phyloP scores from a whole-genome alignment of 2,113 vertebrate genomes.

The Labeo catla region DNA sequence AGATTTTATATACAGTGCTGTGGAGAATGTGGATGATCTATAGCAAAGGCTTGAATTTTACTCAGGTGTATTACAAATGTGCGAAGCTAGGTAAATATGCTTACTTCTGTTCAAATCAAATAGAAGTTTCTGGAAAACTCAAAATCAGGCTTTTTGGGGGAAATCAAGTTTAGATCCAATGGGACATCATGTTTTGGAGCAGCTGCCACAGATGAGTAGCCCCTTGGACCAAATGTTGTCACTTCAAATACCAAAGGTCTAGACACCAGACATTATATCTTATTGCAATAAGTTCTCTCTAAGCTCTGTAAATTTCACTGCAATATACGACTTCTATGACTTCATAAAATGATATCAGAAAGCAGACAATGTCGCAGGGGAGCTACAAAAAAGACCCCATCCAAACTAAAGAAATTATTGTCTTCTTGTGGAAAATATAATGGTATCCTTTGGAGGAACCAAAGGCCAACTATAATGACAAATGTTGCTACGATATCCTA shows the following conservation, averaged over 20 bases:
- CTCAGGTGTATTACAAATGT: neutral
- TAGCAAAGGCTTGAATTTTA: neutral
- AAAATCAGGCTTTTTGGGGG: neutral
- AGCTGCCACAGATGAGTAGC: constrained; percentile 23
- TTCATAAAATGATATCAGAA: constrained; percentile 42
- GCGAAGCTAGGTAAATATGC: neutral
- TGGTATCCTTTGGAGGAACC: neutral
- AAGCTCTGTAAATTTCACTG: constrained; percentile 55
- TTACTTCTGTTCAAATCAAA: neutral
- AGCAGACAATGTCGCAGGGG: neutral
- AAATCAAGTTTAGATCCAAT: neutral
- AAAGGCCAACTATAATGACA: neutral
- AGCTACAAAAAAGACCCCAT: neutral
- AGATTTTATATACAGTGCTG: neutral
- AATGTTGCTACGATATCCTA: neutral
- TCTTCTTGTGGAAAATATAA: neutral
- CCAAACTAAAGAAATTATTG: neutral
- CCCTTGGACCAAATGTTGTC: constrained; percentile 22
- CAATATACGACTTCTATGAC: constrained; percentile 29
- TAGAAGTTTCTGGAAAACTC: neutral
- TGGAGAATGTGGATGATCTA: neutral
- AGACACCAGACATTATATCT: constrained; percentile 44
- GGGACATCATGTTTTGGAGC: neutral
- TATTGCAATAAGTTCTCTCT: constrained; percentile 35
- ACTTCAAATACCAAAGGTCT: constrained; percentile 49